Base-by-base conservation (phyloP, 2,888 invertebrate genomes). In the Leptopterna dolabrata region DNA sequence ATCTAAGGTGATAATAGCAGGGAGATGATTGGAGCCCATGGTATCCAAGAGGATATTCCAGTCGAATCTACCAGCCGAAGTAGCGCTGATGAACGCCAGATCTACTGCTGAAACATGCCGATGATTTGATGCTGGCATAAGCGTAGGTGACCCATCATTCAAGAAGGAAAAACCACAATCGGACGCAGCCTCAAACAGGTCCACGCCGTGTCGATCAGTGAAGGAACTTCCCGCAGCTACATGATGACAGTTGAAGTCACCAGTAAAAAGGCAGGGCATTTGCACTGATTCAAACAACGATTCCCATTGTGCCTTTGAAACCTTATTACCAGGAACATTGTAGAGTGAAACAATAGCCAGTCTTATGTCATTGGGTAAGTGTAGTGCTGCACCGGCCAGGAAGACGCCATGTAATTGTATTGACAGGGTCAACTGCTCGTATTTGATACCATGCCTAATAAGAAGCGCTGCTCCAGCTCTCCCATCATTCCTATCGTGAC, bases 21-120 rank as follows among this genome's bases (percentile, higher is more conserved):
- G 71, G 16, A 71, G 30, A 16, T 71, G 71, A 71, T 71, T 71
- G 27, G 71, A 71, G 27, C 71, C 71, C 71, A 71, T 71, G 71
- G 71, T 71, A 16, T 71, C 71, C 3, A 71, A 16, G 27, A 71
- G 11, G 24, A 16, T 3, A 24, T 16, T 71, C 71, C 71, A 71
- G 16, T 71, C 71, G 16, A 6, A 30, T 16, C 71, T 11, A 27
- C 27, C 30, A 11, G 71, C 71, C 71, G 24, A 71, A 71, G 3
- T 71, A 2, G 71, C 4, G 24, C 11, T 71, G 16, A 71, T 71
- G 71, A 71, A 71, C 13, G 71, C 11, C 4, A 71, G 4, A 16
- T 71, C 71, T 1, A 71, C 27, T 13, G 71, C 71, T 30, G 71
- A 71, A 24, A 71, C 16, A 30, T 71, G 27, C 3, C 71, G 71